A percentile compares a stretch with the other conserved stretches of the same genome.
Evolutionary conservation across 1,140 invertebrate species (phyloP).

Genomic region (Sitobion miscanthi): DNA sequence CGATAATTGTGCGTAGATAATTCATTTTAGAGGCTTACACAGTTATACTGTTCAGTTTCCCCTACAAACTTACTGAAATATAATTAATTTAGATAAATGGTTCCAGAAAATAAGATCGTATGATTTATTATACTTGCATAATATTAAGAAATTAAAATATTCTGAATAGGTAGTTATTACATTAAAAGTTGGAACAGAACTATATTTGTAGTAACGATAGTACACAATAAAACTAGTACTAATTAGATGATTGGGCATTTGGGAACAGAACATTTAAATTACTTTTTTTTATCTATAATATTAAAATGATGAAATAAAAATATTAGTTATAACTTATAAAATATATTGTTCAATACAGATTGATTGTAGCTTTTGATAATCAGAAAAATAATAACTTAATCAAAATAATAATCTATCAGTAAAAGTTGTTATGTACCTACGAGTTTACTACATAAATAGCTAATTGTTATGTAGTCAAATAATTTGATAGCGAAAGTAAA

Average conservation of each 20-base stretch:
- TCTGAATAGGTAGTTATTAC: neutral
- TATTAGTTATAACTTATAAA: too few relatives aligned
- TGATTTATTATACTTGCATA: neutral
- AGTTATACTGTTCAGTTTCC: neutral
- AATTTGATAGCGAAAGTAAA: neutral
- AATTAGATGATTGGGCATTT: neutral
- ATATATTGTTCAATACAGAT: neutral
- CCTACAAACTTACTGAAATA: neutral
- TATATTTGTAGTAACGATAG: neutral
- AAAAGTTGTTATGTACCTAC: too few relatives aligned
- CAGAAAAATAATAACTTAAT: neutral
- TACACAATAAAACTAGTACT: neutral
- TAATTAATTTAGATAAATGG: neutral
- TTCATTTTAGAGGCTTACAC: neutral
- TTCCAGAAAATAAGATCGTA: neutral
- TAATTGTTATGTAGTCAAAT: too few relatives aligned
- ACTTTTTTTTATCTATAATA: neutral
- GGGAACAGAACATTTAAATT: neutral
- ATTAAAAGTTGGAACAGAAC: neutral
- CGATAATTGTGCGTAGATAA: neutral
- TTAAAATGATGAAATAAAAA: neutral
- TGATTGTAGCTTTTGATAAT: neutral
- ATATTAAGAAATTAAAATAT: neutral
- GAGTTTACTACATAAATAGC: too few relatives aligned
- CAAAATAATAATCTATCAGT: neutral